Conservation (phyloP, 1,140 invertebrate genomes). For the Triops cancriformis region DNA sequence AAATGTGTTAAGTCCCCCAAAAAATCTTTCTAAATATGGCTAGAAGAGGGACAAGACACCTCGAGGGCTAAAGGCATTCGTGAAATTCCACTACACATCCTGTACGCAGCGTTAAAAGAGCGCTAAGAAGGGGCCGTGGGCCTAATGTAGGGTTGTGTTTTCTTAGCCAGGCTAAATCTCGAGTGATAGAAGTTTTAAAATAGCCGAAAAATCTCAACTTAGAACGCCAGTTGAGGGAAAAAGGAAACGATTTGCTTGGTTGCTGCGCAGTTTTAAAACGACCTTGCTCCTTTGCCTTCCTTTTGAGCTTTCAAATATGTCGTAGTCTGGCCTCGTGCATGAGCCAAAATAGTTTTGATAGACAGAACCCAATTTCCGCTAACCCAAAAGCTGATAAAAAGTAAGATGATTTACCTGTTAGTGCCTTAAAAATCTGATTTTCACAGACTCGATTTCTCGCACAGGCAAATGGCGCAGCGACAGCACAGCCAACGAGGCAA, state of each 20-base stretch:
- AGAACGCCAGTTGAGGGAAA: neutral
- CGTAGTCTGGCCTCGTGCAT: neutral
- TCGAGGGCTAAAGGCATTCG: neutral
- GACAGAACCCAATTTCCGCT: neutral
- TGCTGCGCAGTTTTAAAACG: slow-evolving; percentile 9
- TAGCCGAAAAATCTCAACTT: neutral
- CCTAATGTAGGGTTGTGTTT: neutral
- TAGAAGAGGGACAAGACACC: neutral
- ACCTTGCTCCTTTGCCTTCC: slow-evolving; percentile 8
- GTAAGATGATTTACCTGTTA: neutral
- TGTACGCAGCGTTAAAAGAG: neutral
- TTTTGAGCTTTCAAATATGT: neutral
- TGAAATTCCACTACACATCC: neutral
- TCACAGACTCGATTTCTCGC: neutral
- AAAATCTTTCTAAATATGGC: neutral
- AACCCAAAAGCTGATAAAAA: neutral
- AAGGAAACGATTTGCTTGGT: neutral
- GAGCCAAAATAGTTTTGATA: neutral
- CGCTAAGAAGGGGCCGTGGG: neutral
- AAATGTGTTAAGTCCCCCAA: neutral
- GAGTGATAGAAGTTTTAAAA: neutral
- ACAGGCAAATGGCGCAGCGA: neutral
- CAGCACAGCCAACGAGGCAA: neutral
- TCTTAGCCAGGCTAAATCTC: neutral
- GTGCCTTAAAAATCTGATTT: neutral